Evolutionary conservation across 2,888 invertebrate genomes (phyloP).

Genomic region (Lissocephala sabroskyi): DNA sequence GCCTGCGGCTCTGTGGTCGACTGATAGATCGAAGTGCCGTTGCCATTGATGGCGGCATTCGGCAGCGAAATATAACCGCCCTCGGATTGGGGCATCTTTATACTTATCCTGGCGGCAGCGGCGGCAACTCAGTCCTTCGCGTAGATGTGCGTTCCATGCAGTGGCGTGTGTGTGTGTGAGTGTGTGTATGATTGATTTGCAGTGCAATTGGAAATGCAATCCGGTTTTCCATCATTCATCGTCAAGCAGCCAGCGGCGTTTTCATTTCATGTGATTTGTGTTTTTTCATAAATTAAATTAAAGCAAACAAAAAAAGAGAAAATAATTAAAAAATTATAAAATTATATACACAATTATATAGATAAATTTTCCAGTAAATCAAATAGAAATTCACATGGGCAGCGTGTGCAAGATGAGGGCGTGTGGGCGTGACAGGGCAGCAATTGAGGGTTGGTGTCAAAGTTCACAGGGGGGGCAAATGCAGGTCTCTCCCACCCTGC

Average conservation of each 20-base stretch:
- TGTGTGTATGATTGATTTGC: conserved; percentile 21
- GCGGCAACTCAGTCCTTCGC: too few species aligned
- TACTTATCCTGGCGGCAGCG: conserved; percentile 38
- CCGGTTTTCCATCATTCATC: conserved; percentile 4
- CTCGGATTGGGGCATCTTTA: conserved; percentile 70
- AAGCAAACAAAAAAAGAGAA: too few species aligned
- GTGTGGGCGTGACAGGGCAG: too few species aligned
- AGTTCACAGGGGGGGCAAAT: conserved; percentile 37
- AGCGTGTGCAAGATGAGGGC: too few species aligned
- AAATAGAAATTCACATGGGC: too few species aligned
- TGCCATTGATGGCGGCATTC: conserved; percentile 61
- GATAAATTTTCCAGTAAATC: too few species aligned
- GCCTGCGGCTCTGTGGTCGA: conserved; percentile 73
- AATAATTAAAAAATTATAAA: too few species aligned
- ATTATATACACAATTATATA: too few species aligned
- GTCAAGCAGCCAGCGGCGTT: not conserved
- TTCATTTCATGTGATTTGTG: too few species aligned
- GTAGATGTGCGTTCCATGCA: conserved; percentile 18
- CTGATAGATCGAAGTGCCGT: conserved; percentile 71
- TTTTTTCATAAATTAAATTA: too few species aligned
- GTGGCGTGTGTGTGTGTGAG: not conserved
- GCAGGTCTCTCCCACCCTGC: too few species aligned
- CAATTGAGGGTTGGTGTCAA: conserved; percentile 35
- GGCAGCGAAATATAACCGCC: conserved; percentile 72
- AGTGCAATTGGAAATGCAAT: too few species aligned